Base-by-base conservation (phyloP, 2,797 vertebrate genomes). In the Adrianichthys oophorus region DNA sequence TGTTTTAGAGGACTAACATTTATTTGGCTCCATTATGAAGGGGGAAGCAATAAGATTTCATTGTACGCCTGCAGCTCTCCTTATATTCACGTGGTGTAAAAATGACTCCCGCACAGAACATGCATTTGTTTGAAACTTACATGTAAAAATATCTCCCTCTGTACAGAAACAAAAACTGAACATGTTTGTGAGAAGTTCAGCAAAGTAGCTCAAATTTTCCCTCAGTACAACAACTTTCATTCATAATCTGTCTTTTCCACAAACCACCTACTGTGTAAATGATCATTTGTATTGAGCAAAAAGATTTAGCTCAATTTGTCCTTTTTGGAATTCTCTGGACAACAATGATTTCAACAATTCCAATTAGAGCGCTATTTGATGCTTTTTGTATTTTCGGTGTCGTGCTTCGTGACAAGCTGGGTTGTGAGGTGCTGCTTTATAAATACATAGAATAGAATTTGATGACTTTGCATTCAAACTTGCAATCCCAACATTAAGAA, bases 21-120 rank as follows among this genome's bases (percentile, higher is more conserved):
- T 87, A 78, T 90, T 90, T 89, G 89, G 87, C 79, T 85, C 87
- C 41, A 53, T 66, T 65, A 65, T 79, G 15, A 37, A 65, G 66
- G 62, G 75, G 76, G 47, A 19, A 52, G 21, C 65, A 52, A 60
- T 46, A 53, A 51, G 13, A 16, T 65, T 62, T 71, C 19, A 62
- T 62, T 72, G 65, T 59, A 68, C 65, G 67, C 64, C 59, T 47
- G 80, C 44, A 42, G 43, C 21, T 54, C 66, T 73, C 64, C 49
- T 50, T 45, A 32, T 63, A 61, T 56, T 43, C 40, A 17, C 19
- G 53, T 62, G 49, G 55, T 53, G 63, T 52, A 65, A 82, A 52
- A 57, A 57, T 48, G 21, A 65, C 17, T 12, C 44, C 48, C 45
- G 65, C 41, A 70, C 43, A 66, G 67, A 44, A 49, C 68, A 49